Conservation (phyloP, 2,113 vertebrate species). For the Hemichromis elongatus region DNA sequence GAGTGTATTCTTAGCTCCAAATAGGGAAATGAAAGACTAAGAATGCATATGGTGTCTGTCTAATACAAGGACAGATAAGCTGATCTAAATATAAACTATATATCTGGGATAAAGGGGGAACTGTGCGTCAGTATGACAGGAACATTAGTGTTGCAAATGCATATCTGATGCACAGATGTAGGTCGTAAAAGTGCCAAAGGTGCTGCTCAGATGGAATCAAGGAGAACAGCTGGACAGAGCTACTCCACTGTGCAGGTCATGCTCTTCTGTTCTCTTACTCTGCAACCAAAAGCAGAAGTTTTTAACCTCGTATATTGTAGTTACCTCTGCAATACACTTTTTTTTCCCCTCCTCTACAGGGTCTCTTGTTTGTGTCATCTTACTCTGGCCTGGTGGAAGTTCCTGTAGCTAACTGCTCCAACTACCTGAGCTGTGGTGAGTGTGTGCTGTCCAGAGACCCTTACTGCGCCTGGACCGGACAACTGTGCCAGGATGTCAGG, state of each 20-base stretch:
- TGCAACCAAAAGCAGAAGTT: slow-evolving; percentile 2
- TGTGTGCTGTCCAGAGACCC: slow-evolving; percentile 89
- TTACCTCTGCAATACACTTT: not conserved
- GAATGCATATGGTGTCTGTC: slow-evolving; percentile 14
- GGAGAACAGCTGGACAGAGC: slow-evolving; percentile 25
- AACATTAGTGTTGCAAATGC: not conserved
- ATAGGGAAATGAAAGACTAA: slow-evolving; percentile 26
- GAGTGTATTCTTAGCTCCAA: slow-evolving; percentile 28
- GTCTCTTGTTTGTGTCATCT: slow-evolving; percentile 82
- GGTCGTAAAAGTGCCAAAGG: not conserved
- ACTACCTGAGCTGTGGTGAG: slow-evolving; percentile 87
- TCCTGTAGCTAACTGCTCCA: slow-evolving; percentile 86
- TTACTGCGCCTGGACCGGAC: slow-evolving; percentile 86
- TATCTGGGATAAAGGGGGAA: not conserved
- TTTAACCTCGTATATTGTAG: not conserved
- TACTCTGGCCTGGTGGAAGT: slow-evolving; percentile 79
- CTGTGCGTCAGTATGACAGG: not conserved
- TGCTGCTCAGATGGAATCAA: slow-evolving; percentile 7
- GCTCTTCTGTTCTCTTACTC: not conserved
- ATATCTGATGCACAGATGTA: not conserved
- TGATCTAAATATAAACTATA: slow-evolving; percentile 21
- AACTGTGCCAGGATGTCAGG: slow-evolving; percentile 68
- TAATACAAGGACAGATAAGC: not conserved
- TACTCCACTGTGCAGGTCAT: slow-evolving; percentile 7
- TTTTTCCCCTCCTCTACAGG: slow-evolving; percentile 60